These are phyloP conservation scores for Fukomys damarensis DNA, from an alignment of 2,113 vertebrate genomes.

Conservation along the genomic window DNA sequence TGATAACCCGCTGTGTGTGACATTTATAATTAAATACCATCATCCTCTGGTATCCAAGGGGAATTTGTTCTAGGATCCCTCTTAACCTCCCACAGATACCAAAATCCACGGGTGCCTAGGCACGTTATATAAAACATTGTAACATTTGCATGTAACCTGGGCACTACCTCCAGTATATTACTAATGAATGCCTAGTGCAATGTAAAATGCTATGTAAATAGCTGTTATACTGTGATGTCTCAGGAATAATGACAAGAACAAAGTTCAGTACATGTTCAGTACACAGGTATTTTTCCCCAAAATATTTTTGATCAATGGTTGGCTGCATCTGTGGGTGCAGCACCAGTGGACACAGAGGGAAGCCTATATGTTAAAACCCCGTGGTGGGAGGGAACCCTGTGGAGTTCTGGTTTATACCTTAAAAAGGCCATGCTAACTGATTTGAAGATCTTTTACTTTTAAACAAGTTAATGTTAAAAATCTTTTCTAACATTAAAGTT, in stretches of 20 bases:
- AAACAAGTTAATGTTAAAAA: constrained; percentile 46
- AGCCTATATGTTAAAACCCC: background rate
- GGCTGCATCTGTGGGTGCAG: background rate
- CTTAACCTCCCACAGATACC: background rate
- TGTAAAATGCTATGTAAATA: background rate
- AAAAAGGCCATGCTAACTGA: background rate
- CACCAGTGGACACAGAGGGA: background rate
- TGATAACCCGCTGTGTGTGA: background rate
- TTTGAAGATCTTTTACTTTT: constrained; percentile 47
- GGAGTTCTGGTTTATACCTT: constrained; percentile 12
- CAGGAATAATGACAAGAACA: background rate
- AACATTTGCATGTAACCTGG: background rate
- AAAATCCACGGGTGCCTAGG: background rate
- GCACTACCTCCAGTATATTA: background rate
- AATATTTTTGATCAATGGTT: background rate
- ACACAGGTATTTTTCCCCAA: background rate
- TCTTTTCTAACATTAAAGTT: background rate
- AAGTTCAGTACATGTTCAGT: background rate
- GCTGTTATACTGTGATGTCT: background rate
- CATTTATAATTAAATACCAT: constrained; percentile 36
- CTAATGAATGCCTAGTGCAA: background rate
- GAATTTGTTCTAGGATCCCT: background rate
- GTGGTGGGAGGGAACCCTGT: background rate
- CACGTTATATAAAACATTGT: background rate
- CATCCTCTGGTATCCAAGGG: background rate